A percentile compares a stretch with the other conserved stretches of the same genome.
phyloP scores from a whole-genome alignment of 2,888 invertebrate species.

The Metacarcinus magister region DNA sequence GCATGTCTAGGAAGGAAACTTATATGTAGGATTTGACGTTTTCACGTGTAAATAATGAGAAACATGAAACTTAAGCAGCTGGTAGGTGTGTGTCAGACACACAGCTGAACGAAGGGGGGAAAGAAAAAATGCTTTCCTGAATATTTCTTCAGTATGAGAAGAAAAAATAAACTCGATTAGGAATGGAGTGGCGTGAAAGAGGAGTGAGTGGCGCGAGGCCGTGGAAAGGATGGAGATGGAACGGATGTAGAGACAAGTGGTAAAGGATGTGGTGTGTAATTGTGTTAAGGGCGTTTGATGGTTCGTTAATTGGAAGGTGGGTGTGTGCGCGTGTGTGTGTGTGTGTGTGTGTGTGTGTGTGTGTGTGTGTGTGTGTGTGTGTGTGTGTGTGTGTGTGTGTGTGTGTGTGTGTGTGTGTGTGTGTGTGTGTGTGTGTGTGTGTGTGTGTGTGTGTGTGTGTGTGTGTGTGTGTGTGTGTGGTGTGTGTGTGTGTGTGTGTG shows the following conservation, averaged over 20 bases:
- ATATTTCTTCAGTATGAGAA: neutral
- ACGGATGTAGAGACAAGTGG: neutral
- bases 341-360: constrained; percentile 26
- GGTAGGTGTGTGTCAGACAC: neutral
- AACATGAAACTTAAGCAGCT: neutral
- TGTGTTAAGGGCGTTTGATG: constrained; percentile 11
- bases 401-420: constrained; percentile 63
- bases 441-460: constrained; percentile 58
- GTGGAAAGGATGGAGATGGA: constrained; percentile 14
- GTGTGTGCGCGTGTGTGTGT: constrained; percentile 2
- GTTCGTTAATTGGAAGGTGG: neutral
- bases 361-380: neutral
- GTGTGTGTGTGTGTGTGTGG: constrained; percentile 61
- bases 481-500: constrained; percentile 55
- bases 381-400: constrained; percentile 56
- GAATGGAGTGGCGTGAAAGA: neutral
- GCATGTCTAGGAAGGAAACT: neutral
- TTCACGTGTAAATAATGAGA: neutral
- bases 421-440: constrained; percentile 62
- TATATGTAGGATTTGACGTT: neutral
- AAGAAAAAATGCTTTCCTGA: neutral
- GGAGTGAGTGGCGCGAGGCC: neutral
- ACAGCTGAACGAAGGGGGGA: neutral
- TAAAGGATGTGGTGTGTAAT: constrained; percentile 37
- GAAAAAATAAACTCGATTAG: neutral